Percentiles rank a stretch among this genome's conserved stretches.
Evolutionary conservation across 2,113 vertebrate species (phyloP).

Genomic region (Callionymus lyra): DNA sequence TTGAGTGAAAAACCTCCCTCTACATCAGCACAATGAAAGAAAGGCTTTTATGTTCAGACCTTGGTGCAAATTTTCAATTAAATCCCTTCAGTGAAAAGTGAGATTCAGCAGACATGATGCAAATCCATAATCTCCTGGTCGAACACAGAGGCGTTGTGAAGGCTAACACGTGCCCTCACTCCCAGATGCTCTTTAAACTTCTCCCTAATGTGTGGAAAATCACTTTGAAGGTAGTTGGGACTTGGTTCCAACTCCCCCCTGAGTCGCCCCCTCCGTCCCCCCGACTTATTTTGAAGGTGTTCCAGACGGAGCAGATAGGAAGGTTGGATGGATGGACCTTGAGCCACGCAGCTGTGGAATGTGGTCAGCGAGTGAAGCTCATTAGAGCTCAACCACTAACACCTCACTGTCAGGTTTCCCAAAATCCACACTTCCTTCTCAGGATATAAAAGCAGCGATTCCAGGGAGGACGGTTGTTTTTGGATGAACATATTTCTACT

Average conservation of each 20-base stretch:
- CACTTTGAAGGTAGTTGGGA: conserved; percentile 26
- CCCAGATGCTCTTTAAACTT: conserved; percentile 12
- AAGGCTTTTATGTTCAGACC: too few species aligned
- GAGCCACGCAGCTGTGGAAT: conserved; percentile 57
- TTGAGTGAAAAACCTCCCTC: too few species aligned
- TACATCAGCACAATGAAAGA: too few species aligned
- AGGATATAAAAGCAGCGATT: too few species aligned
- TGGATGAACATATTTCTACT: too few species aligned
- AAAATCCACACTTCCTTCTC: conserved; percentile 1
- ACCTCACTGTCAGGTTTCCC: conserved; percentile 30
- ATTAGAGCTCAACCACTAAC: conserved; percentile 48
- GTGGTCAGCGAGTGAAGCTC: conserved; percentile 41
- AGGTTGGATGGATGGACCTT: conserved; percentile 19
- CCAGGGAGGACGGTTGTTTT: too few species aligned
- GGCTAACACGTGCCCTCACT: background rate
- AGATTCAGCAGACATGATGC: too few species aligned
- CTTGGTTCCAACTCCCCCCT: background rate
- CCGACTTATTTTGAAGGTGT: conserved; percentile 23
- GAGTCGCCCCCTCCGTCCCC: conserved; percentile 10
- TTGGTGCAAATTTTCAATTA: too few species aligned
- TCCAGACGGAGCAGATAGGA: conserved; percentile 14
- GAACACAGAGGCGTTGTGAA: conserved; percentile 2
- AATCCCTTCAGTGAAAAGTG: too few species aligned
- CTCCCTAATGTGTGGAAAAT: conserved; percentile 6
- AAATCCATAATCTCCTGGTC: too few species aligned